Conservation (phyloP, 1,140 invertebrate species). For the Gonatopus flavifemur region DNA sequence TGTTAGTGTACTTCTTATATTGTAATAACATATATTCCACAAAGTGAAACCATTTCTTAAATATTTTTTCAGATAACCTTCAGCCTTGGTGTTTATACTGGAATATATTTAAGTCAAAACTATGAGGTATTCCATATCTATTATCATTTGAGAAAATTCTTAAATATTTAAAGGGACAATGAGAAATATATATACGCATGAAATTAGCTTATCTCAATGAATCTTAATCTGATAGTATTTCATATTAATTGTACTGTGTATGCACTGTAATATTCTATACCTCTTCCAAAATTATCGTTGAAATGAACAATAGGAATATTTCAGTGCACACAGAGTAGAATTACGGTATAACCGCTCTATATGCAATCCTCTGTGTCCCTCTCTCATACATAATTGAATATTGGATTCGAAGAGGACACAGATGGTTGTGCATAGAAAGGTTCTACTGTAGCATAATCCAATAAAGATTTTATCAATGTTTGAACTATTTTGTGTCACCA, state of each 20-base stretch:
- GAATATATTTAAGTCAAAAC: conserved; percentile 79
- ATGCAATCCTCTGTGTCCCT: too few relatives aligned
- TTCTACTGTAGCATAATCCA: too few relatives aligned
- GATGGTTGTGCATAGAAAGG: too few relatives aligned
- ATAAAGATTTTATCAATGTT: too few relatives aligned
- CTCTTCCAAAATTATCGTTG: neutral
- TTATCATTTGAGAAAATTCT: conserved; percentile 5
- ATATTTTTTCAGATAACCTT: conserved; percentile 73
- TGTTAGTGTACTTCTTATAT: conserved; percentile 8
- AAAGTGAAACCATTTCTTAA: conserved; percentile 11
- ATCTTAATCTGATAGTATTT: conserved; percentile 1
- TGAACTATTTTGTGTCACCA: too few relatives aligned
- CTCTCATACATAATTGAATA: too few relatives aligned
- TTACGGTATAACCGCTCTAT: too few relatives aligned
- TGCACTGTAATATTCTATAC: neutral
- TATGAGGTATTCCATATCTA: conserved; percentile 66
- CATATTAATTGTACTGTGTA: neutral
- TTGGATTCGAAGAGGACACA: too few relatives aligned
- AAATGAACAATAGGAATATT: too few relatives aligned
- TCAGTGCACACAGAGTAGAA: too few relatives aligned
- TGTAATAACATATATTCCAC: conserved; percentile 5
- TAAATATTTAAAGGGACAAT: conserved; percentile 6
- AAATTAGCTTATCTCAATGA: conserved; percentile 1
- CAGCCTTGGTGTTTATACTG: conserved; percentile 74
- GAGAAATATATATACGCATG: neutral